Base-by-base conservation (phyloP, 2,113 vertebrate genomes). In the Sebastes schlegelii region DNA sequence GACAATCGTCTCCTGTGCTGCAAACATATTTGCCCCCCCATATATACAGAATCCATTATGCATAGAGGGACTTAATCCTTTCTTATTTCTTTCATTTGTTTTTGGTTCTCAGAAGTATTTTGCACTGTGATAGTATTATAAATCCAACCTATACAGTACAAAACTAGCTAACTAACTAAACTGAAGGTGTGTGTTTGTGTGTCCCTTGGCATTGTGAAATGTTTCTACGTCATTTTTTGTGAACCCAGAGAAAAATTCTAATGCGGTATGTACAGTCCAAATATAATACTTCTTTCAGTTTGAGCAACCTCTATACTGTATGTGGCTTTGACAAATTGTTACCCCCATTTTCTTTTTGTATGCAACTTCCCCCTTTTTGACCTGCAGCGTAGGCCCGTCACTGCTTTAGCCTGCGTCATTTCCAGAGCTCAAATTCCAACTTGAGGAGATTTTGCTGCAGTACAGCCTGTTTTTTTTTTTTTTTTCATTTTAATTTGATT, bases 1-100 rank as follows among this genome's bases (percentile, higher is more conserved):
- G 95, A 96, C 95, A 96, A 96, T 96, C 95, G 95, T 95, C 93
- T 95, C 92, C 95, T 94, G 94, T 95, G 94, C 95, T 94, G 94
- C 93, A 93, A 93, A 94, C 90, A 92, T 94, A 93, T 90, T 92
- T 91, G 91, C 91, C 91, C 93, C 92, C 93, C 93, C 84, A 87
- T 94, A 94, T 92, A 93, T 92, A 92, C 91, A 92, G 82, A 92
- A 85, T 82, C 79, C 93, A 90, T 92, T 89, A 93, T 86, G 91
- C 94, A 93, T 92, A 91, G 92, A 92, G 91, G 92, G 92, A 93
- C 91, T 93, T 86, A 86, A 83, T 89, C 86, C 81, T 84, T 91
- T 91, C 76, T 87, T 88, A 70, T 90, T 88, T 89, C 83, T 85
- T 88, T 86, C 57, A 84, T 90, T 89, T 82, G 64, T 92, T 84